Conservation (phyloP, 2,797 vertebrate genomes). For the Parauchenoglanis ngamensis region DNA sequence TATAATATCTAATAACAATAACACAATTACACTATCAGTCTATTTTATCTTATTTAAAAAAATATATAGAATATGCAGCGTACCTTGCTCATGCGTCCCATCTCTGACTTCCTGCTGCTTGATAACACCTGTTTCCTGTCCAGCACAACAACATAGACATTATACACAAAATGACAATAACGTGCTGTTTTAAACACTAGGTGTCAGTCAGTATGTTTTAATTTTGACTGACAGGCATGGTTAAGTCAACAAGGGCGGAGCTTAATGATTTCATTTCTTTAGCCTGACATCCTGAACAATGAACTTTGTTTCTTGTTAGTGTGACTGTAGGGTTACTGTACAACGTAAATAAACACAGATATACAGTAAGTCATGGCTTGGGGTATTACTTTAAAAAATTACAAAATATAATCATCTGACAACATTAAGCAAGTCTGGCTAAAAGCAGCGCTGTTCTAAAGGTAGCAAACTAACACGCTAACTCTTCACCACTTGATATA, state of each 20-base stretch:
- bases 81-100: constrained; percentile 63
- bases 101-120: constrained; percentile 62
- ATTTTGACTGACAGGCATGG: neutral
- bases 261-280: neutral
- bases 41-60: neutral
- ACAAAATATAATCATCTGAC: neutral
- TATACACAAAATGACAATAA: neutral
- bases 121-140: constrained; percentile 61
- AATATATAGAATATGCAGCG: neutral
- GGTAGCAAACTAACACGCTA: neutral
- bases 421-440: neutral
- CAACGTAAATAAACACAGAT: neutral
- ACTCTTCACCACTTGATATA: neutral
- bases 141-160: constrained; percentile 18
- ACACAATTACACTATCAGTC: neutral
- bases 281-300: neutral
- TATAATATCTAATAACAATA: neutral
- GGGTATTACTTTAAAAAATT: neutral
- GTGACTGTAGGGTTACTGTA: neutral
- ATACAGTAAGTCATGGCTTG: neutral
- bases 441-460: neutral
- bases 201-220: neutral
- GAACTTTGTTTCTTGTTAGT: neutral
- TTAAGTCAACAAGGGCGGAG: neutral
- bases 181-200: neutral